Evolutionary conservation across 92 coral and sea anemone species (phyloP).

Genomic region (Meandrina meandrites): DNA sequence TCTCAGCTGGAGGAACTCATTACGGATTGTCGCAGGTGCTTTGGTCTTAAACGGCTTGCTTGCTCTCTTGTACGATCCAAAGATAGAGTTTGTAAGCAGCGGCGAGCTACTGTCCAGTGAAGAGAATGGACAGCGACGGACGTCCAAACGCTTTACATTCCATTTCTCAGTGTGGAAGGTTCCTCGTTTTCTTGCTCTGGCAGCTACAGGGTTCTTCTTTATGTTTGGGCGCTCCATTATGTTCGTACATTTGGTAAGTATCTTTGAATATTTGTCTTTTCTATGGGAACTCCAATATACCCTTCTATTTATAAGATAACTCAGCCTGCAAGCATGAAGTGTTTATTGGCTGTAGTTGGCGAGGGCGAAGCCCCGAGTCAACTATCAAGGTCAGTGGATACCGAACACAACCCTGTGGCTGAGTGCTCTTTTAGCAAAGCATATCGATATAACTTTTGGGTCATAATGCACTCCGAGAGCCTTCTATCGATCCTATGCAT

Average conservation of each 20-base stretch:
- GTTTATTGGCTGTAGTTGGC: too few species aligned
- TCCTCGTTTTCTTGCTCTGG: slow-evolving; percentile 24
- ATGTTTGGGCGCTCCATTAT: slow-evolving; percentile 22
- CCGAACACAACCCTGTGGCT: too few species aligned
- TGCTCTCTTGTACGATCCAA: neutral
- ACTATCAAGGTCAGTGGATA: too few species aligned
- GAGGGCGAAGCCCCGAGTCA: too few species aligned
- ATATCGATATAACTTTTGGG: too few species aligned
- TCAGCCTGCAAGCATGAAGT: too few species aligned
- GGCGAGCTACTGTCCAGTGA: neutral
- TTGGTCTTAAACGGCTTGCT: slow-evolving; percentile 1
- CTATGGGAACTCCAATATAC: too few species aligned
- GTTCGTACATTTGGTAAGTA: slow-evolving; percentile 45
- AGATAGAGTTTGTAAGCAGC: neutral
- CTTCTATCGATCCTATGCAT: too few species aligned
- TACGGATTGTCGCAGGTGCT: slow-evolving; percentile 4
- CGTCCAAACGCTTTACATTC: slow-evolving; percentile 19
- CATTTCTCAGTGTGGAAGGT: slow-evolving; percentile 40
- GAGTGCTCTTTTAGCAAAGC: too few species aligned
- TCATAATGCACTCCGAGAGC: too few species aligned
- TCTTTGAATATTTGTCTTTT: too few species aligned
- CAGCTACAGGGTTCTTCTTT: neutral
- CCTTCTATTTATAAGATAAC: too few species aligned
- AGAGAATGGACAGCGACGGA: neutral
- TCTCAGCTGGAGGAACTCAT: slow-evolving; percentile 13